phyloP scores from a whole-genome alignment of 2,888 invertebrate genomes.

The Heliconius hortense region DNA sequence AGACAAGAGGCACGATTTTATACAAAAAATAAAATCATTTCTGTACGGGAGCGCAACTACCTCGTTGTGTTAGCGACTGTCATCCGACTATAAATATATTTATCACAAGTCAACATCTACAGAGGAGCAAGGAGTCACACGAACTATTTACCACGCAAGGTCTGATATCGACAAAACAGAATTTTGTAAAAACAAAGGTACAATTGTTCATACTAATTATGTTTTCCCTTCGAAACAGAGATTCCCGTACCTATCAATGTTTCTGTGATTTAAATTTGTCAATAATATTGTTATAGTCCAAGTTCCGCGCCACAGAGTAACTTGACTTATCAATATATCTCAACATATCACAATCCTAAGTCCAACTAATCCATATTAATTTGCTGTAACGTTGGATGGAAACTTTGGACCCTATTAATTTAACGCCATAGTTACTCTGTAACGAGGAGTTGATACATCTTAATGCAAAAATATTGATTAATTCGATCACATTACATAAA shows the following conservation, averaged over 20 bases:
- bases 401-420: slow-evolving; percentile 77
- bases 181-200: slow-evolving; percentile 32
- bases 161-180: slow-evolving; percentile 28
- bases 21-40: slow-evolving; percentile 79
- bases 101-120: slow-evolving; percentile 72
- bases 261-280: slow-evolving; percentile 56
- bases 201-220: slow-evolving; percentile 64
- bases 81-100: slow-evolving; percentile 76
- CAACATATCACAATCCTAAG: slow-evolving; percentile 71
- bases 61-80: slow-evolving; percentile 79
- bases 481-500: slow-evolving; percentile 56
- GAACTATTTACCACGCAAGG: slow-evolving; percentile 35
- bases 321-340: slow-evolving; percentile 62
- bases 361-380: slow-evolving; percentile 62
- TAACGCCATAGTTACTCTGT: slow-evolving; percentile 68
- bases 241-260: slow-evolving; percentile 80
- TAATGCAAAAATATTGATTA: slow-evolving; percentile 59
- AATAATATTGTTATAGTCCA: slow-evolving; percentile 50
- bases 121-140: slow-evolving; percentile 62
- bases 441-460: slow-evolving; percentile 61
- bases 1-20: slow-evolving; percentile 80
- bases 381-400: slow-evolving; percentile 75
- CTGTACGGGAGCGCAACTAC: slow-evolving; percentile 71
- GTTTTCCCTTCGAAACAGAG: slow-evolving; percentile 77
- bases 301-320: slow-evolving; percentile 69